A percentile compares a stretch with the other conserved stretches of the same genome.
phyloP scores from a whole-genome alignment of 30 jellyfish, hydroid and myxozoan species.

The Sanderia malayensis region DNA sequence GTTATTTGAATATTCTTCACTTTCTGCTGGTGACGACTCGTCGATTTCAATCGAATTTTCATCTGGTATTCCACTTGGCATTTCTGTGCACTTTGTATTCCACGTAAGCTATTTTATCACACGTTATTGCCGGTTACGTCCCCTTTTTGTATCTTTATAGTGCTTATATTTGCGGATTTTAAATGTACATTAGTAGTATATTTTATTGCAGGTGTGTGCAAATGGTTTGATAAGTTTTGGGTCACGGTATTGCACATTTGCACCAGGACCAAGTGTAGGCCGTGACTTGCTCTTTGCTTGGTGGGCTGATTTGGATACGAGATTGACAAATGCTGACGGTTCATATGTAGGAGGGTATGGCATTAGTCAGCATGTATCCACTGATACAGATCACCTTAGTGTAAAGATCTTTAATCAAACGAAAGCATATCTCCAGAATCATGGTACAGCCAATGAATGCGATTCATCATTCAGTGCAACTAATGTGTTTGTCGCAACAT shows the following conservation, averaged over 20 bases:
- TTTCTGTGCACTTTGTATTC: neutral
- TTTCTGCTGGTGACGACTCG: neutral
- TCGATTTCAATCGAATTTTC: neutral
- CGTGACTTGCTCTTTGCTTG: slow-evolving; percentile 23
- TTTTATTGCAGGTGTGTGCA: slow-evolving; percentile 22
- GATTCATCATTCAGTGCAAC: slow-evolving; percentile 28
- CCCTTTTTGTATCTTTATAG: no score
- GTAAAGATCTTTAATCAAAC: slow-evolving; percentile 37
- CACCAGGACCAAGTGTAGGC: neutral
- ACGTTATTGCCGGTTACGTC: no score
- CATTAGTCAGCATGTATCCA: slow-evolving; percentile 14
- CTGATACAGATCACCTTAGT: slow-evolving; percentile 11
- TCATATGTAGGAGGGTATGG: slow-evolving; percentile 29
- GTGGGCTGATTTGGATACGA: slow-evolving; percentile 43
- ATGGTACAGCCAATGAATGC: slow-evolving; percentile 1
- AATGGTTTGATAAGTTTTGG: slow-evolving; percentile 36
- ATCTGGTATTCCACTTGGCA: slow-evolving; percentile 29
- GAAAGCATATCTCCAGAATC: slow-evolving; percentile 3
- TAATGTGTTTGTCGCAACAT: slow-evolving; percentile 28
- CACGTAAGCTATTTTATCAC: slow-evolving; percentile 26
- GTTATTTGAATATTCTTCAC: neutral
- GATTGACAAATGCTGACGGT: neutral
- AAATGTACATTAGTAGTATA: neutral
- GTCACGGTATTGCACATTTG: slow-evolving; percentile 10
- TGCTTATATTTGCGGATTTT: neutral